Evolutionary conservation across 2,888 invertebrate species (phyloP).

Genomic region (Drosophila mulleri): DNA sequence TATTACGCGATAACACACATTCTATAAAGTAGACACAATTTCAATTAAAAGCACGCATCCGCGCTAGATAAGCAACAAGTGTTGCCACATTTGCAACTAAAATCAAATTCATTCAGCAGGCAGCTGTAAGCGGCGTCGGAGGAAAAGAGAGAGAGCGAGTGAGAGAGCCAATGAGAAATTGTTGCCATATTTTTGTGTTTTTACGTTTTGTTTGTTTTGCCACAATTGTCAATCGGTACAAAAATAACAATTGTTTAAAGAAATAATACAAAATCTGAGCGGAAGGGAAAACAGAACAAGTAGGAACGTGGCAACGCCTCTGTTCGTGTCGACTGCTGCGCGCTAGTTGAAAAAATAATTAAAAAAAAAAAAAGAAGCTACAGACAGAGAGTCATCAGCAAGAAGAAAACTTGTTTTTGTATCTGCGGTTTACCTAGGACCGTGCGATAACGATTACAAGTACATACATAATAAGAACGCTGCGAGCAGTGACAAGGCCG

Average conservation of each 20-base stretch:
- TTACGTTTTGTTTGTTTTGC: constrained; percentile 39
- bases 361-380: constrained; percentile 13
- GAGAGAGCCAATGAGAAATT: constrained; percentile 22
- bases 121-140: neutral
- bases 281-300: constrained; percentile 22
- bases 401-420: constrained; percentile 65
- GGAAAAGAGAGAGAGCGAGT: neutral
- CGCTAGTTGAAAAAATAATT: constrained; percentile 50
- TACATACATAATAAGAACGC: constrained; percentile 34
- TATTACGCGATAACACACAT: constrained; percentile 54
- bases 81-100: constrained; percentile 3
- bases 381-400: neutral
- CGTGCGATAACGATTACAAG: constrained; percentile 40
- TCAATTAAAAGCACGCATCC: constrained; percentile 12
- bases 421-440: constrained; percentile 12
- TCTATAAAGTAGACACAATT: constrained; percentile 28
- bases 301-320: constrained; percentile 64
- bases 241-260: constrained; percentile 14
- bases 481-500: constrained; percentile 27
- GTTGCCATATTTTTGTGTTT: constrained; percentile 18
- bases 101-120: constrained; percentile 1
- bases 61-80: constrained; percentile 72
- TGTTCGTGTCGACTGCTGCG: constrained; percentile 21
- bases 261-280: constrained; percentile 38
- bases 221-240: constrained; percentile 42